Conservation (phyloP, 23 tunicate genomes). For the Trididemnum clinides region DNA sequence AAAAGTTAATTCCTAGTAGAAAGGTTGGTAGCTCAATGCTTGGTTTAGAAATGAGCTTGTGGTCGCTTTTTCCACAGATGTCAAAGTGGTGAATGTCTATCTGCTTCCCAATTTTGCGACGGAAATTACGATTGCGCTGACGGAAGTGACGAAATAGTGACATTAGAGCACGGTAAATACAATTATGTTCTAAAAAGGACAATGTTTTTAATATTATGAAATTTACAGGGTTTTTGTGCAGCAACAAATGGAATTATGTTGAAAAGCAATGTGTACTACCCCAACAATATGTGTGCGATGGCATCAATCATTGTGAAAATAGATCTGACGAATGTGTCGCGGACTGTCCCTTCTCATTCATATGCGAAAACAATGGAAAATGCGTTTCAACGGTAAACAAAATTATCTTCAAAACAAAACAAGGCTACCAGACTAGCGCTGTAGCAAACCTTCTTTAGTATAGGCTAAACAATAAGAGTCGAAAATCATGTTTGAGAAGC, state of each 20-base stretch:
- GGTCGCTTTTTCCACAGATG: too few species aligned
- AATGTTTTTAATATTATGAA: background rate
- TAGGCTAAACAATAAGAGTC: too few species aligned
- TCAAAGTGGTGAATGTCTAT: slow-evolving; percentile 26
- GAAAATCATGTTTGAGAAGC: too few species aligned
- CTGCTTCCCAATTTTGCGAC: slow-evolving; percentile 66
- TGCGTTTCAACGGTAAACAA: slow-evolving; percentile 45
- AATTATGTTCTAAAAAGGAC: background rate
- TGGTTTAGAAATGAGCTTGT: too few species aligned
- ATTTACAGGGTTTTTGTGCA: slow-evolving; percentile 56
- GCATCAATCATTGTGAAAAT: slow-evolving; percentile 77
- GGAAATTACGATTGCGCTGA: slow-evolving; percentile 55
- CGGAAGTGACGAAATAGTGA: slow-evolving; percentile 68
- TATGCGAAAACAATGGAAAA: slow-evolving; percentile 46
- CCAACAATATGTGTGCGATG: slow-evolving; percentile 51
- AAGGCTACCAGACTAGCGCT: too few species aligned
- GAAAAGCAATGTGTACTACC: slow-evolving; percentile 49
- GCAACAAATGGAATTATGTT: slow-evolving; percentile 71
- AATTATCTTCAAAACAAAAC: background rate
- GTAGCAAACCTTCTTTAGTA: too few species aligned
- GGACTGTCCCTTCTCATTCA: slow-evolving; percentile 36
- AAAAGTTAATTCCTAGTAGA: too few species aligned
- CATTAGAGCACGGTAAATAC: background rate
- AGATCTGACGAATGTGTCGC: slow-evolving; percentile 70
- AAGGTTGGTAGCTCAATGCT: too few species aligned